Percentiles rank a stretch among this genome's conserved stretches.
These are phyloP conservation scores for Labroides dimidiatus DNA, from an alignment of 2,797 vertebrate species.

Conservation along the genomic window DNA sequence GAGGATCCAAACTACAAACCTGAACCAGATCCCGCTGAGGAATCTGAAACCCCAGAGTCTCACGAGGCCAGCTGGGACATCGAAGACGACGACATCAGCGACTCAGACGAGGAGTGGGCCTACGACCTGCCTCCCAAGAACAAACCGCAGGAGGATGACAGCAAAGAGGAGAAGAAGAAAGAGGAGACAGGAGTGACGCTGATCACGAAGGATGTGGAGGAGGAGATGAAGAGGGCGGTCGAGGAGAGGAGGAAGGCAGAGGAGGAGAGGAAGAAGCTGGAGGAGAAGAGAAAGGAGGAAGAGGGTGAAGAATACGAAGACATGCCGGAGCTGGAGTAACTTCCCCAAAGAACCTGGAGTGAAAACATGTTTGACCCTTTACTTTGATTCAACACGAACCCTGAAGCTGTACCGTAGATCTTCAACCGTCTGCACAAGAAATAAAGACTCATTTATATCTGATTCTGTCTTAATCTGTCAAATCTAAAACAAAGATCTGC, in stretches of 20 bases:
- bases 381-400: too few species aligned
- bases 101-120: conserved; percentile 83
- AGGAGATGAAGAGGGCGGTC: conserved; percentile 55
- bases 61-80: conserved; percentile 74
- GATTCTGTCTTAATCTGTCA: neutral
- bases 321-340: conserved; percentile 76
- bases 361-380: too few species aligned
- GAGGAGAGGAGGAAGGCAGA: conserved; percentile 55
- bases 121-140: conserved; percentile 29
- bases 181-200: neutral
- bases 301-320: conserved; percentile 60
- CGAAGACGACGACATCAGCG: conserved; percentile 86
- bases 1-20: conserved; percentile 85
- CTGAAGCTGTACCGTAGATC: neutral
- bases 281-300: conserved; percentile 48
- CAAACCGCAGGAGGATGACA: neutral
- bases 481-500: neutral
- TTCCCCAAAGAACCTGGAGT: neutral
- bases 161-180: neutral
- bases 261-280: conserved; percentile 42
- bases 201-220: conserved; percentile 58
- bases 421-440: neutral
- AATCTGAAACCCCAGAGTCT: conserved; percentile 7
- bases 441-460: conserved; percentile 28
- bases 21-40: conserved; percentile 57